Conservation (phyloP, 2,888 invertebrate species). For the Tetranychus truncatus region DNA sequence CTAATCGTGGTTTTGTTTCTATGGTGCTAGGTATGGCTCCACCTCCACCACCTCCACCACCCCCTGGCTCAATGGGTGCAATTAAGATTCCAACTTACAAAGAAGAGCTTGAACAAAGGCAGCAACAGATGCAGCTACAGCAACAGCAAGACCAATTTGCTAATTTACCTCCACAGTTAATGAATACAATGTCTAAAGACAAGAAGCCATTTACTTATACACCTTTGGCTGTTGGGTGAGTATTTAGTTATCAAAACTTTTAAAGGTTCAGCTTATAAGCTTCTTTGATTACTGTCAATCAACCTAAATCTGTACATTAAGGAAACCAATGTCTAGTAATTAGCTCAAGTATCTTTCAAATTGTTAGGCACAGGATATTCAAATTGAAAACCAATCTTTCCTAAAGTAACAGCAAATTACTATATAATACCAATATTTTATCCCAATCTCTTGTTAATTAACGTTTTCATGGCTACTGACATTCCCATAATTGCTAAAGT, state of each 20-base stretch:
- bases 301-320: too few relatives aligned
- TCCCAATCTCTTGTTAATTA: too few relatives aligned
- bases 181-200: constrained; percentile 60
- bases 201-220: constrained; percentile 94
- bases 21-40: background rate
- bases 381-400: too few relatives aligned
- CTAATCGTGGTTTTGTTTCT: too few relatives aligned
- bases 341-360: too few relatives aligned
- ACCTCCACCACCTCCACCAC: constrained; percentile 12
- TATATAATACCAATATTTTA: constrained; percentile 6
- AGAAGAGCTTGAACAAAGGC: background rate
- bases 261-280: too few relatives aligned
- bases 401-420: constrained; percentile 3
- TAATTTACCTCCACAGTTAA: constrained; percentile 54
- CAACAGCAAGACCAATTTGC: constrained; percentile 19
- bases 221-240: constrained; percentile 36
- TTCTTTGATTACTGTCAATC: too few relatives aligned
- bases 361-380: too few relatives aligned
- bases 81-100: constrained; percentile 4
- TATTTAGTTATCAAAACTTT: background rate
- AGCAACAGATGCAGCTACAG: background rate
- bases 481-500: too few relatives aligned
- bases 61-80: constrained; percentile 2
- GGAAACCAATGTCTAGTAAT: too few relatives aligned
- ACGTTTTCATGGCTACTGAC: too few relatives aligned